Evolutionary conservation across 2,113 vertebrate species (phyloP).

Genomic region (Oncorhynchus mykiss): DNA sequence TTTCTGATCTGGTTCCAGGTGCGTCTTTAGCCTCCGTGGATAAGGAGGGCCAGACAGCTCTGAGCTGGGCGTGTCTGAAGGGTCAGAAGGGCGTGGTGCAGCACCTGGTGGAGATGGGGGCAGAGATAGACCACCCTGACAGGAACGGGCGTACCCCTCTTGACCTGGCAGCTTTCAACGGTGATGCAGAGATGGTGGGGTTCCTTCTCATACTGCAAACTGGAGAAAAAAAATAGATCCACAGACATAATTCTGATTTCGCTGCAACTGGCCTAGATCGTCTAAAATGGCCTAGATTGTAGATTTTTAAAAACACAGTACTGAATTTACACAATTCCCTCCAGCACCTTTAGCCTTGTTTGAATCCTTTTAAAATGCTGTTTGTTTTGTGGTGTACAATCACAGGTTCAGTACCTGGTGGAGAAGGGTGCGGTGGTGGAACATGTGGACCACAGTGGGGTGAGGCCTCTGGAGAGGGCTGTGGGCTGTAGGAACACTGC

Average conservation of each 20-base stretch:
- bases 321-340: too few relatives aligned
- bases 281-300: too few relatives aligned
- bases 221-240: too few relatives aligned
- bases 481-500: conserved; percentile 89
- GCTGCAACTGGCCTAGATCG: too few relatives aligned
- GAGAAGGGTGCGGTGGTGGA: conserved; percentile 91
- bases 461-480: conserved; percentile 85
- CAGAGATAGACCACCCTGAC: conserved; percentile 87
- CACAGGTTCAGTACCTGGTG: conserved; percentile 90
- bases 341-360: too few relatives aligned
- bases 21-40: conserved; percentile 82
- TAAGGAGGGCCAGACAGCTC: conserved; percentile 88
- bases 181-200: conserved; percentile 92
- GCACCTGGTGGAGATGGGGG: conserved; percentile 85
- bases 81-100: conserved; percentile 85
- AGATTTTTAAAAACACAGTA: too few relatives aligned
- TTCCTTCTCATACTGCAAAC: background rate
- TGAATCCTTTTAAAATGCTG: too few relatives aligned
- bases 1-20: conserved; percentile 67
- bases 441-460: conserved; percentile 84
- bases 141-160: conserved; percentile 91
- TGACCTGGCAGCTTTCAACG: conserved; percentile 92
- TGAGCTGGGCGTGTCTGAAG: conserved; percentile 95
- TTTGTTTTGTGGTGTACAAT: background rate
- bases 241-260: too few relatives aligned